A percentile compares a stretch with the other conserved stretches of the same genome.
phyloP scores from a whole-genome alignment of 2,113 vertebrate genomes.

The Ammodytes dubius region DNA sequence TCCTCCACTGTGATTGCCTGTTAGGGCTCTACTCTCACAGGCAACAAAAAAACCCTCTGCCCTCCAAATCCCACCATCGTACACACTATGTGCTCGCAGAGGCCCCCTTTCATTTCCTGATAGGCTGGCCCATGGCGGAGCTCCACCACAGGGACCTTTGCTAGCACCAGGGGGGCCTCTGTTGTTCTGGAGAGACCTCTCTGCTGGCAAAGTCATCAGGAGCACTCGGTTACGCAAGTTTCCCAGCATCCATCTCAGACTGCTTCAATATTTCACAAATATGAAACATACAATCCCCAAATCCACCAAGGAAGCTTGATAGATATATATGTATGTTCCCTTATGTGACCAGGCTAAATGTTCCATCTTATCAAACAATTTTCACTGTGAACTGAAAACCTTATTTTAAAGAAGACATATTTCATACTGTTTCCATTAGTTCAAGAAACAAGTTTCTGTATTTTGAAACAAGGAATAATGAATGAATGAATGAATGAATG shows the following conservation, averaged over 20 bases:
- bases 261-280: conserved; percentile 36
- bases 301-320: conserved; percentile 17
- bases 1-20: conserved; percentile 73
- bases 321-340: background rate
- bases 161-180: conserved; percentile 57
- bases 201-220: conserved; percentile 79
- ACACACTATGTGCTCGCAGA: conserved; percentile 51
- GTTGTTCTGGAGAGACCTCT: conserved; percentile 73
- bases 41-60: conserved; percentile 60
- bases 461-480: background rate
- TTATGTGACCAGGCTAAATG: background rate
- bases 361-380: background rate
- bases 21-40: conserved; percentile 60
- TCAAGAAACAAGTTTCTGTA: background rate
- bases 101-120: conserved; percentile 61
- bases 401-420: background rate
- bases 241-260: conserved; percentile 50
- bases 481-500: too few relatives aligned
- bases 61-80: conserved; percentile 69
- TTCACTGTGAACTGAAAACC: background rate
- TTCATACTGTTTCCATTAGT: background rate
- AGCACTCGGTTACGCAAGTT: conserved; percentile 59
- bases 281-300: conserved; percentile 32
- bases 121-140: conserved; percentile 65
- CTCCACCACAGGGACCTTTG: conserved; percentile 67